Evolutionary conservation across 2,113 vertebrate genomes (phyloP), one percentile per base, ranked within the genome.

Genomic region (Cynoglossus semilaevis): DNA sequence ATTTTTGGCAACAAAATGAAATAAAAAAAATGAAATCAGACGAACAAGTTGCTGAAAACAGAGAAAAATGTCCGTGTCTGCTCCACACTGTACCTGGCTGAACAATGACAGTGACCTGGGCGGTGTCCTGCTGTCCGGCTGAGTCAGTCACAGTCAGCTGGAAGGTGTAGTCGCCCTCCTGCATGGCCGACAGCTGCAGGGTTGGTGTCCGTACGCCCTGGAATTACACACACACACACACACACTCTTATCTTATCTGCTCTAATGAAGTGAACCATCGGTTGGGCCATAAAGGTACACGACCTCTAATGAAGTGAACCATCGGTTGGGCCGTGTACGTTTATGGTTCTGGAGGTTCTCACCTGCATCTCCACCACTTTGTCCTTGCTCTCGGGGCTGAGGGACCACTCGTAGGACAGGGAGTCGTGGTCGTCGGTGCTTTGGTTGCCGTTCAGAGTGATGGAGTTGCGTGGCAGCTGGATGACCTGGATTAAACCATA

Each of bases 311-410:
- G 7, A 8, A 16, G 3, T n/a, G 5, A 15, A 49, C n/a, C 13
- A 4, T 3, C 13, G 35, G n/a, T 4, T 8, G 15, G 54, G n/a
- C n/a, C n/a, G n/a, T n/a, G n/a, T n/a, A n/a, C n/a, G n/a, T n/a
- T n/a, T n/a, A n/a, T n/a, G n/a, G 9, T 34, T 15, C 9, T 2
- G 0, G 0, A 6, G 11, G 7, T 0, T 16, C 90, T 84, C 82
- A 97, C 97, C 94, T 99, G 97, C 97, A 98, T 98, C 84, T 98
- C 97, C 86, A 97, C 91, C 82, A 98, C 97, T 51, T 99, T 99
- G 75, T 93, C 96, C 73, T 98, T 98, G 89, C 95, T 98, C 85
- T 90, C 92, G 0, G 94, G 93, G 67, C 93, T 98, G 58, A 99
- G 93, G 3, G 95, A 96, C 97, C 97, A 99, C 84, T 99, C 96